Percentiles rank a stretch among this genome's conserved stretches.
Conservation (phyloP, 2,113 vertebrate genomes). For the Tupaia tana region DNA sequence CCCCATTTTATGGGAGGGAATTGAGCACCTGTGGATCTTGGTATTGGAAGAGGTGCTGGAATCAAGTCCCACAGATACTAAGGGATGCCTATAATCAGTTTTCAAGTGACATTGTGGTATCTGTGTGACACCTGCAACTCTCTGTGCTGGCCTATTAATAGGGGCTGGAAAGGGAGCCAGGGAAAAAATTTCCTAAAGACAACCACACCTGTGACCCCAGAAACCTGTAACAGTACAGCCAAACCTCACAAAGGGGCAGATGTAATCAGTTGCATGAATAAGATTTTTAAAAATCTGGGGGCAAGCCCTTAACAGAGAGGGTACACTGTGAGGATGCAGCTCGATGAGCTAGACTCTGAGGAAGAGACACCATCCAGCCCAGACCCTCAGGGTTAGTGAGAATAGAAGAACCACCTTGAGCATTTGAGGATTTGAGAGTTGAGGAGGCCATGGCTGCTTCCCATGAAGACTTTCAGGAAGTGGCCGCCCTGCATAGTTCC, state of each 20-base stretch:
- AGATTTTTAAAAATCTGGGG: background rate
- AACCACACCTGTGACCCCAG: background rate
- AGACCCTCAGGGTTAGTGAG: background rate
- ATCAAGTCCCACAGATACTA: too few species aligned
- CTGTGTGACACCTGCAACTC: background rate
- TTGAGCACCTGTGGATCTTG: too few species aligned
- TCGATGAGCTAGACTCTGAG: background rate
- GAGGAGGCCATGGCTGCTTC: background rate
- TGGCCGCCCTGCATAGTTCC: background rate
- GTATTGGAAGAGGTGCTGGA: too few species aligned
- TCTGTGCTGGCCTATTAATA: background rate
- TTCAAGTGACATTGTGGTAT: background rate
- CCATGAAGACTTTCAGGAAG: background rate
- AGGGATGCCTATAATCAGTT: too few species aligned
- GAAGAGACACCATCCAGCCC: fast-evolving
- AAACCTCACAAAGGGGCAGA: background rate
- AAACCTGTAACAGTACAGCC: fast-evolving
- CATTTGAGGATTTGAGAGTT: background rate
- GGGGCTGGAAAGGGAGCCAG: background rate
- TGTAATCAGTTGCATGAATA: background rate
- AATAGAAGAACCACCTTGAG: background rate
- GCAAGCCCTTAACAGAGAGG: background rate
- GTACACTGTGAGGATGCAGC: background rate
- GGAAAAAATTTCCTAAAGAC: background rate
- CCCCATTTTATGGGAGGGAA: too few species aligned